These are phyloP conservation scores for Chelidonichthys spinosus DNA, from an alignment of 2,797 vertebrate species.

Conservation along the genomic window DNA sequence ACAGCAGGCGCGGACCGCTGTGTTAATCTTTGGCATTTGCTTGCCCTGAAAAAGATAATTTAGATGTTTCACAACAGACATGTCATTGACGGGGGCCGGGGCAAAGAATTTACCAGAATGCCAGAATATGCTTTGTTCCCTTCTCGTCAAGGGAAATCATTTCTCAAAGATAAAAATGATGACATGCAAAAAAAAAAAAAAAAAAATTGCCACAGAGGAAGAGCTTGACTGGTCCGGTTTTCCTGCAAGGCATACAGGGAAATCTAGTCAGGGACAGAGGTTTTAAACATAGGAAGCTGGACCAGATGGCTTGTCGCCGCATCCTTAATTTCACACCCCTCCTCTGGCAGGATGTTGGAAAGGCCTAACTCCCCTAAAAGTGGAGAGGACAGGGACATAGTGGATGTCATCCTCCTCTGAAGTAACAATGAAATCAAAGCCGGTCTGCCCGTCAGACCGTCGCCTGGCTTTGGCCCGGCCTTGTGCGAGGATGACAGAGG, in stretches of 20 bases:
- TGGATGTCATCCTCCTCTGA: slow-evolving; percentile 73
- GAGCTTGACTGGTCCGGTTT: slow-evolving; percentile 75
- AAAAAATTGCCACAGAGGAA: slow-evolving; percentile 63
- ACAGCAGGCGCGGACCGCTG: slow-evolving; percentile 22
- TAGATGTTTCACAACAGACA: slow-evolving; percentile 36
- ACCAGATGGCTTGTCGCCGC: slow-evolving; percentile 80
- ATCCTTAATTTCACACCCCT: slow-evolving; percentile 77
- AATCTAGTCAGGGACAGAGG: slow-evolving; percentile 77
- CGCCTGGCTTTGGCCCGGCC: slow-evolving; percentile 72
- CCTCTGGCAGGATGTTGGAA: slow-evolving; percentile 84
- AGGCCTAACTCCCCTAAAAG: slow-evolving; percentile 66
- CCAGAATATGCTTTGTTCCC: slow-evolving; percentile 29
- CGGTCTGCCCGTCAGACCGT: slow-evolving; percentile 71
- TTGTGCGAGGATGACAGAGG: slow-evolving; percentile 79
- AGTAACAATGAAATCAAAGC: slow-evolving; percentile 85
- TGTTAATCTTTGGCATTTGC: slow-evolving; percentile 31
- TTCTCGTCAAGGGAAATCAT: slow-evolving; percentile 65
- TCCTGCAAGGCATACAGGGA: slow-evolving; percentile 84
- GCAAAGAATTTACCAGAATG: slow-evolving; percentile 40
- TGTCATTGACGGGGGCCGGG: slow-evolving; percentile 3
- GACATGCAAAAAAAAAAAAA: slow-evolving; percentile 65
- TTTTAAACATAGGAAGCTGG: slow-evolving; percentile 82
- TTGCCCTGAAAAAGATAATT: slow-evolving; percentile 28
- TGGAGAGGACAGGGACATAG: slow-evolving; percentile 69
- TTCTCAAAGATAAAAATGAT: slow-evolving; percentile 73